Conservation (phyloP, 1,140 invertebrate genomes). For the Diorhabda elongata region DNA sequence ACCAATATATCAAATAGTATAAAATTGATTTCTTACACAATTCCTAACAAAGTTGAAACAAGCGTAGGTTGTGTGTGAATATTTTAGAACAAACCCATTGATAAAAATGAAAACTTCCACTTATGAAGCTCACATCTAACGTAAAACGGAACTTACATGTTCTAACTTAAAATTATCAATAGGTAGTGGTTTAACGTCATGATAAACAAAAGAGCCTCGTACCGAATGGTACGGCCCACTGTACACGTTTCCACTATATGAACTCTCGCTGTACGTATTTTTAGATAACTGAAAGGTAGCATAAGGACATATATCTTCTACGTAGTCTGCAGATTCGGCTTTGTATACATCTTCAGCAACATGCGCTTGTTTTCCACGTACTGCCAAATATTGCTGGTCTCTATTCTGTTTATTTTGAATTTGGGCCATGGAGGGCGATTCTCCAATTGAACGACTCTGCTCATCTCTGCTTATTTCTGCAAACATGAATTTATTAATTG, state of each 20-base stretch:
- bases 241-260: conserved; percentile 83
- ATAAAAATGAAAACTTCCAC: neutral
- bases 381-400: conserved; percentile 68
- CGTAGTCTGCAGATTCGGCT: conserved; percentile 61
- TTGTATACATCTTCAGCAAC: conserved; percentile 47
- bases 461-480: conserved; percentile 47
- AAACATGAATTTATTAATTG: conserved; percentile 5
- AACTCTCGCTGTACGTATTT: conserved; percentile 79
- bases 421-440: conserved; percentile 68
- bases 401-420: conserved; percentile 71
- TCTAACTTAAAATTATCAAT: conserved; percentile 59
- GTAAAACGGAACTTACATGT: conserved; percentile 49
- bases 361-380: conserved; percentile 47
- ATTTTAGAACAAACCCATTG: neutral
- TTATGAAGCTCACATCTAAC: conserved; percentile 5
- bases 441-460: conserved; percentile 51
- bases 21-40: no score
- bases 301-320: conserved; percentile 87
- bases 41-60: no score
- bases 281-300: conserved; percentile 86
- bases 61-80: no score
- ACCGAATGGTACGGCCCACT: conserved; percentile 81
- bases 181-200: conserved; percentile 66
- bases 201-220: conserved; percentile 84
- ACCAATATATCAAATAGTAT: no score